Evolutionary conservation across 2,888 invertebrate species (phyloP), one percentile per base, ranked within the genome.

Genomic region (Mystacides longicornis): DNA sequence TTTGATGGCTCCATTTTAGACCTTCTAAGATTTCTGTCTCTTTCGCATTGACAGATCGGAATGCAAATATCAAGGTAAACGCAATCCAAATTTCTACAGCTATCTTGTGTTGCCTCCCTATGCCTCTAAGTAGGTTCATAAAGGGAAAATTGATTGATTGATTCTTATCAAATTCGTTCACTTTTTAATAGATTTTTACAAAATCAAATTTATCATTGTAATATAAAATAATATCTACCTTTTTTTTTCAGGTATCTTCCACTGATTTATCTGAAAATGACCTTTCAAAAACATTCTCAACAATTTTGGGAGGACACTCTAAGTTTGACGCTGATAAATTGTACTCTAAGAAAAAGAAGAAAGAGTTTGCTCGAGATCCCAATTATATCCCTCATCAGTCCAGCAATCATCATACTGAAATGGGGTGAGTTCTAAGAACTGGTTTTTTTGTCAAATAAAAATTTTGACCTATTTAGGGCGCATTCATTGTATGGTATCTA

Each of bases 311-410:
- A 14, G 57, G 57, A 14, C 61, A 61, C 46, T 57, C 61, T 3
- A 61, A 61, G 45, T 61, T 61, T 48, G 55, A 61, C 50, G 57
- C 55, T n/a, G 51, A 59, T 23, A 61, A 61, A 47, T 45, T 61
- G 19, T 61, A 61, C 51, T 55, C n/a, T 63, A 75, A 75, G 56
- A 78, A 74, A 63, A 82, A 73, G 64, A 70, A 65, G 50, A 73
- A 74, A 59, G 70, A 73, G 43, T 74, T 71, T 43, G 73, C 73
- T 2, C 88, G 92, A 57, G 84, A 86, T 58, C 91, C 94, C 64
- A 85, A 92, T 72, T 97, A 87, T 68, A 85, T 97, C 62, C 87
- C 90, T 2, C 94, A 96, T 69, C 77, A 81, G 57, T 88, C 95
- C 0, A 80, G 83, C 37, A 93, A 96, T 70, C 86, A 85, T 66